phyloP scores from a whole-genome alignment of 2,888 invertebrate species.

The Apamea sordens region DNA sequence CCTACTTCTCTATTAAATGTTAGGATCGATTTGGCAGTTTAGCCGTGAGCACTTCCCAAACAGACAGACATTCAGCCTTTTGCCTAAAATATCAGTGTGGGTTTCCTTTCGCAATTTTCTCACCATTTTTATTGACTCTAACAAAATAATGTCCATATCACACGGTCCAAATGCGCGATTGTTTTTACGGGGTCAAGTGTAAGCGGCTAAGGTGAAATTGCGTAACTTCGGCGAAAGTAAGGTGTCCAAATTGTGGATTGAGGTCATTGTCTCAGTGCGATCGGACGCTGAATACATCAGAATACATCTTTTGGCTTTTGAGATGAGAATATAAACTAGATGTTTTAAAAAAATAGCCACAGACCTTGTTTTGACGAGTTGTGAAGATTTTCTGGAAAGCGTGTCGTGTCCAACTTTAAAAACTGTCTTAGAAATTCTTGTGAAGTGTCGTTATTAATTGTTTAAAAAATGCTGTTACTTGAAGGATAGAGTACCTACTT shows the following conservation, averaged over 20 bases:
- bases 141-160: slow-evolving; percentile 38
- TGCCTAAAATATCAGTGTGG: slow-evolving; percentile 33
- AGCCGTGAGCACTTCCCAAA: not conserved
- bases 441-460: not conserved
- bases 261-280: slow-evolving; percentile 87
- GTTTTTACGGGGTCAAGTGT: slow-evolving; percentile 86
- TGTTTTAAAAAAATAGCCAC: slow-evolving; percentile 18
- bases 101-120: slow-evolving; percentile 42
- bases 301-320: slow-evolving; percentile 54
- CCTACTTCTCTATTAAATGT: not conserved
- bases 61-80: slow-evolving; percentile 13
- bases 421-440: slow-evolving; percentile 33
- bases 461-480: not conserved
- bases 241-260: slow-evolving; percentile 85
- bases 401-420: not conserved
- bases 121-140: slow-evolving; percentile 35
- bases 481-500: not conserved
- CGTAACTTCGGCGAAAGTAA: slow-evolving; percentile 87
- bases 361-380: slow-evolving; percentile 16
- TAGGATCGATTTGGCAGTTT: slow-evolving; percentile 8
- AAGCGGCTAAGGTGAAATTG: slow-evolving; percentile 88
- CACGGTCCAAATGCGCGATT: slow-evolving; percentile 51
- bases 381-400: slow-evolving; percentile 11
- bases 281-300: slow-evolving; percentile 72
- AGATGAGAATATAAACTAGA: slow-evolving; percentile 52